phyloP scores from a whole-genome alignment of 2,888 invertebrate species.

The Peribatodes rhomboidaria region DNA sequence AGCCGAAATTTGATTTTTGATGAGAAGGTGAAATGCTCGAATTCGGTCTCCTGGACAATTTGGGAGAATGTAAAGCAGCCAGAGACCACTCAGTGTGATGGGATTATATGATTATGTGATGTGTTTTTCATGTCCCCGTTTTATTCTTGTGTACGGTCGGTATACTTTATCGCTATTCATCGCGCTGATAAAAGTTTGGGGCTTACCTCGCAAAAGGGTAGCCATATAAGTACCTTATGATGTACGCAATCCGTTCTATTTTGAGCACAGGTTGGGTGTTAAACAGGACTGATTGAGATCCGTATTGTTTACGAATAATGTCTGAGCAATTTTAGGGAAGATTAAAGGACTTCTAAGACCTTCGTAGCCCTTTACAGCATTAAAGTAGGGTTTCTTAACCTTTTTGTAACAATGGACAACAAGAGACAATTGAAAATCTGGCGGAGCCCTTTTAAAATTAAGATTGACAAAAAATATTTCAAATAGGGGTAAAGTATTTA shows the following conservation, averaged over 20 bases:
- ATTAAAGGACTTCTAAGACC: background rate
- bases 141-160: slow-evolving; percentile 65
- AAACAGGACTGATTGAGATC: slow-evolving; percentile 14
- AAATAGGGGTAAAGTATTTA: too few species aligned
- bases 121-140: slow-evolving; percentile 74
- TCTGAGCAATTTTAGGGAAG: background rate
- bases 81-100: slow-evolving; percentile 69
- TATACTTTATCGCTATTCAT: slow-evolving; percentile 56
- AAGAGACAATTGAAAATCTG: too few species aligned
- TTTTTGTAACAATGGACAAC: too few species aligned
- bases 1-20: slow-evolving; percentile 19
- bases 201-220: slow-evolving; percentile 38
- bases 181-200: slow-evolving; percentile 44
- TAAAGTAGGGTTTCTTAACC: too few species aligned
- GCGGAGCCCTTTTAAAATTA: too few species aligned
- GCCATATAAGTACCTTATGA: slow-evolving; percentile 9
- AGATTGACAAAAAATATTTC: too few species aligned
- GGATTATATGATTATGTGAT: slow-evolving; percentile 73
- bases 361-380: too few species aligned
- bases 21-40: slow-evolving; percentile 31
- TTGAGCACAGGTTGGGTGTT: slow-evolving; percentile 29
- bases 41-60: slow-evolving; percentile 54
- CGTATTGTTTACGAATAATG: background rate
- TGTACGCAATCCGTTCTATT: slow-evolving; percentile 34
- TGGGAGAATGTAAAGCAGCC: slow-evolving; percentile 60